Base-by-base conservation (phyloP, 2,113 vertebrate species). In the Sisor rabdophorus region DNA sequence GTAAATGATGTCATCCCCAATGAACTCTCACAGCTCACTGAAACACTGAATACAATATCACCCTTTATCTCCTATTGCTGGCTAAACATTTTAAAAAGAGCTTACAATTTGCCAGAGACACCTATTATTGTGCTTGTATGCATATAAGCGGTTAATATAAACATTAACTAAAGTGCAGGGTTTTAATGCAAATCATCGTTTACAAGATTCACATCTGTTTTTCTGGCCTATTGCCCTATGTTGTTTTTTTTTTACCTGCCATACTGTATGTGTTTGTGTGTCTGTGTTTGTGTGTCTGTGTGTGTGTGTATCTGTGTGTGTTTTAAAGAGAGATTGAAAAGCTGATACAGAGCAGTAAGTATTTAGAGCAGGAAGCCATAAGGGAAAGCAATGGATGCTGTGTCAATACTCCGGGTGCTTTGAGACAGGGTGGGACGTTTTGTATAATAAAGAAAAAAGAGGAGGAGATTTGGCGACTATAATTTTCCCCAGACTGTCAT, bases 351-450 rank as follows among this genome's bases (percentile, higher is more conserved):
- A 48, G 15, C 32, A 61, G 53, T 36, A 48, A 77, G 48, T 79
- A 75, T n/a, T 47, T 73, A 71, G 47, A 85, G 80, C 84, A 86
- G 89, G 88, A 89, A 88, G 81, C 83, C 73, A 76, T 30, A 81
- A 73, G 74, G 84, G 84, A 88, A 88, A 86, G 84, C 80, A 79
- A 64, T 68, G 75, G 72, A 84, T 79, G 81, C 85, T 88, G 84
- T 87, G 81, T 89, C 89, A 89, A 88, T 87, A 90, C 80, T 81
- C 77, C 78, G 32, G 11, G 8, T 77, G 69, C 15, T 20, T 79
- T 70, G 68, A 65, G 74, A 65, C n/a, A 70, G 69, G 58, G 72
- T 54, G 72, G 73, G 56, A n/a, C 48, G 71, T 70, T 70, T 10
- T 53, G 48, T 73, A 63, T 1, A 82, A 58, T n/a, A n/a, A 80